Conservation (phyloP, 2,888 invertebrate genomes). For the Drosophila neutralis region DNA sequence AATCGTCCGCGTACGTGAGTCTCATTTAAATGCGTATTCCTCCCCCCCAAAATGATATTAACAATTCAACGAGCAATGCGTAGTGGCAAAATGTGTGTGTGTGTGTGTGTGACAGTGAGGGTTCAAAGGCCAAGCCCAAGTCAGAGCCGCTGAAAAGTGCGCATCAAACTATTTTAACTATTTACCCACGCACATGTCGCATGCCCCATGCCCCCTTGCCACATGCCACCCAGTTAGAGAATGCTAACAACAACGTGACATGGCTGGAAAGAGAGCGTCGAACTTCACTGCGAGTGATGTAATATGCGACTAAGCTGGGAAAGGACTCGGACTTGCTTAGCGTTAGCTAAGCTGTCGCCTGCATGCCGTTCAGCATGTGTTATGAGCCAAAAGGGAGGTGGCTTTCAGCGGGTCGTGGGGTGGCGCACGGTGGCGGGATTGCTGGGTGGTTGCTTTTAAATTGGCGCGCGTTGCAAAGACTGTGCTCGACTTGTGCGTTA, state of each 20-base stretch:
- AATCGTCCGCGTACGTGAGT: slow-evolving; percentile 84
- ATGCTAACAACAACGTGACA: slow-evolving; percentile 77
- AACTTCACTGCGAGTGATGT: slow-evolving; percentile 59
- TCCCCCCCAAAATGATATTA: slow-evolving; percentile 74
- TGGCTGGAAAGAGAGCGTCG: slow-evolving; percentile 59
- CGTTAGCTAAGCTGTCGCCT: slow-evolving; percentile 73
- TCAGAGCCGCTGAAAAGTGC: slow-evolving; percentile 74
- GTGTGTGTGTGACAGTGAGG: not conserved
- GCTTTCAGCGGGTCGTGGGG: not conserved
- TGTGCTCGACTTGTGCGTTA: slow-evolving; percentile 51
- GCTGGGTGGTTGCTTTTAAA: slow-evolving; percentile 10
- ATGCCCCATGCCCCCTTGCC: slow-evolving; percentile 11
- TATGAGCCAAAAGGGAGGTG: slow-evolving; percentile 55
- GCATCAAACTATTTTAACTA: slow-evolving; percentile 79
- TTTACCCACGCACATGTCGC: slow-evolving; percentile 75
- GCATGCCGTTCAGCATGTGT: slow-evolving; percentile 70
- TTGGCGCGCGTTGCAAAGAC: slow-evolving; percentile 17
- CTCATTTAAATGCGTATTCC: slow-evolving; percentile 80
- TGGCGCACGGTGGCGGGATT: not conserved
- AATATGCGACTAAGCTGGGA: slow-evolving; percentile 65
- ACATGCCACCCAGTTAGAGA: slow-evolving; percentile 28
- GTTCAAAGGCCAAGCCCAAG: slow-evolving; percentile 71
- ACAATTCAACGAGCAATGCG: slow-evolving; percentile 68
- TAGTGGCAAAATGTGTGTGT: slow-evolving; percentile 11
- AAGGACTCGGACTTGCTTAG: slow-evolving; percentile 66